Conservation (phyloP, 2,797 vertebrate species). For the Todus mexicanus region DNA sequence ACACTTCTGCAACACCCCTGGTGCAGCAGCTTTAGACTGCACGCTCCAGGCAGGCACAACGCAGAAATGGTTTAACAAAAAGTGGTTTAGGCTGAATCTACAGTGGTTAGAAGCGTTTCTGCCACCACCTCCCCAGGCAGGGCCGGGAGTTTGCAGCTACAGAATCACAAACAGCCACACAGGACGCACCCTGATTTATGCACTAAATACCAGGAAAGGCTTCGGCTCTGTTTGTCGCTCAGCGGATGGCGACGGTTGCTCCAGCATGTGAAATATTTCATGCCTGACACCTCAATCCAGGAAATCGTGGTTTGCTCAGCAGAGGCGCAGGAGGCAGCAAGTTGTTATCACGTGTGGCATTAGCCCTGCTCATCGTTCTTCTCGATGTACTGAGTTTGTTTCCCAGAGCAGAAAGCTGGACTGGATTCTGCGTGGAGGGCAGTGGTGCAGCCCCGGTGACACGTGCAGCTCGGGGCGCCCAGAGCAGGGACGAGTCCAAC, state of each 20-base stretch:
- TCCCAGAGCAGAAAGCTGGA: not conserved
- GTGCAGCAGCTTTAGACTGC: not conserved
- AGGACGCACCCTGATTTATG: constrained; percentile 28
- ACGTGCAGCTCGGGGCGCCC: accelerated
- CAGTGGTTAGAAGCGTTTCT: not conserved
- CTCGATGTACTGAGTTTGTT: not conserved
- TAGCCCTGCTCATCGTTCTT: not conserved
- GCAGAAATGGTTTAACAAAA: accelerated
- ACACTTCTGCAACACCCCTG: not conserved
- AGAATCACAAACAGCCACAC: not conserved
- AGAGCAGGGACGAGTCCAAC: accelerated
- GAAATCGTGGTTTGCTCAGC: constrained; percentile 61
- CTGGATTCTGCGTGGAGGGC: accelerated
- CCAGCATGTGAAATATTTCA: constrained; percentile 27
- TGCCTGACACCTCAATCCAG: constrained; percentile 46
- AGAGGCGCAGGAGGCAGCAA: constrained; percentile 24
- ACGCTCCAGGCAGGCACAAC: accelerated
- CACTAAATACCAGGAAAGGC: constrained; percentile 20
- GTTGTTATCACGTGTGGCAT: not conserved
- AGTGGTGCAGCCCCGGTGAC: not conserved
- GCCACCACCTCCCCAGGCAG: not conserved
- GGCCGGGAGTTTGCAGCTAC: not conserved
- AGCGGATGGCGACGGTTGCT: constrained; percentile 38
- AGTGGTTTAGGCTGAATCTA: not conserved
- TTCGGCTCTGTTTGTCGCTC: constrained; percentile 19